Conservation (phyloP, 53 echinoderm and acorn worm species). For the Zoroaster sp. region DNA sequence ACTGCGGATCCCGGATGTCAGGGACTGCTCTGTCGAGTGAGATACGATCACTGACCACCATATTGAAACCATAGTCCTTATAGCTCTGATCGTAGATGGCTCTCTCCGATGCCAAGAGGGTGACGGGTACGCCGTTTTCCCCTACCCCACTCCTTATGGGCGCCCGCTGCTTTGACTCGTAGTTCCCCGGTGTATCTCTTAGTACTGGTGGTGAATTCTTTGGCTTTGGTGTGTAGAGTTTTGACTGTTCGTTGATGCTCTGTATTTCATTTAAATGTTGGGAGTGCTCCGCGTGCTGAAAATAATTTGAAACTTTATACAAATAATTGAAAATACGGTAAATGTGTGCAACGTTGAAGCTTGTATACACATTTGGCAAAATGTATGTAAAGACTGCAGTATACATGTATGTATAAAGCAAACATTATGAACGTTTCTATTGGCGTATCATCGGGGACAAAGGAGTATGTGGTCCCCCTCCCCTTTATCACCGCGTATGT, state of each 20-base stretch:
- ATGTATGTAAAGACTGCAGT: too few relatives aligned
- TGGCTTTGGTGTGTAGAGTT: neutral
- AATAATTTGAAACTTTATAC: neutral
- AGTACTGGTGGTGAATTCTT: constrained; percentile 53
- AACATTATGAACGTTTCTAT: too few relatives aligned
- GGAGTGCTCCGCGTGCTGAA: neutral
- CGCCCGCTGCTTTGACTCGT: constrained; percentile 66
- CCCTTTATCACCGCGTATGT: too few relatives aligned
- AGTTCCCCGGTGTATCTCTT: constrained; percentile 69
- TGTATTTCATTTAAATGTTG: neutral
- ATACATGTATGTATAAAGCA: too few relatives aligned
- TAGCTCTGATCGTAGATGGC: constrained; percentile 64
- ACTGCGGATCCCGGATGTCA: constrained; percentile 89
- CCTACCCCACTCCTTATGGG: constrained; percentile 69
- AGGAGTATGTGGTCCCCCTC: too few relatives aligned
- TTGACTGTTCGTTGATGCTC: neutral
- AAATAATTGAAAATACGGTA: too few relatives aligned
- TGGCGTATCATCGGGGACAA: too few relatives aligned
- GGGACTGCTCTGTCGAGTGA: constrained; percentile 81
- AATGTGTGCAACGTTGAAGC: too few relatives aligned
- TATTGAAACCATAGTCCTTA: constrained; percentile 94
- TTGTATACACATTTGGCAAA: too few relatives aligned
- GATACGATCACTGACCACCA: constrained; percentile 91
- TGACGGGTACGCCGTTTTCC: constrained; percentile 78
- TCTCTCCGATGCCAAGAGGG: constrained; percentile 54